Evolutionary conservation across 2,888 invertebrate genomes (phyloP).

Genomic region (Steinernema scapterisci): DNA sequence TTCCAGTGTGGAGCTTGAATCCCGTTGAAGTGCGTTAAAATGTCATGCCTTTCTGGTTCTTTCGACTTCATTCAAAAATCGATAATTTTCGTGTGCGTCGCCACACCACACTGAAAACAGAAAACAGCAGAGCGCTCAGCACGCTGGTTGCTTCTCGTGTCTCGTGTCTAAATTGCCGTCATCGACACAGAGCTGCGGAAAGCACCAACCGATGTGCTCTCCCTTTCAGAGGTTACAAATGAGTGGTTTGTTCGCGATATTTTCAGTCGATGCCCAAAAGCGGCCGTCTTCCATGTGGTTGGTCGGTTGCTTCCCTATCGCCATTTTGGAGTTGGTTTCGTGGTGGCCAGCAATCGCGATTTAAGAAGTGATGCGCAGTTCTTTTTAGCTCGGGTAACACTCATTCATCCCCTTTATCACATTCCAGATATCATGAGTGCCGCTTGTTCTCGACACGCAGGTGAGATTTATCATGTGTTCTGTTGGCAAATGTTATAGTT

Average conservation of each 20-base stretch:
- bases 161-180: conserved; percentile 19
- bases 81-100: conserved; percentile 21
- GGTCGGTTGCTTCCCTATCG: no score
- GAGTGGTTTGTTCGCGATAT: background rate
- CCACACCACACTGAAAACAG: conserved; percentile 25
- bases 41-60: background rate
- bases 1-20: no score
- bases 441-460: conserved; percentile 19
- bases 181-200: conserved; percentile 9
- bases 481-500: background rate
- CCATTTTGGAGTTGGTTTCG: no score
- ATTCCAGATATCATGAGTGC: background rate
- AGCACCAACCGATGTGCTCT: background rate
- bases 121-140: conserved; percentile 20
- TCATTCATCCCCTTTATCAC: no score
- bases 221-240: conserved; percentile 10
- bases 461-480: background rate
- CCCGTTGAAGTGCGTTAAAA: background rate
- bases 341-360: no score
- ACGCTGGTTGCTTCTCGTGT: conserved; percentile 15
- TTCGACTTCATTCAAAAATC: conserved; percentile 3
- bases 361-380: no score
- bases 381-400: no score
- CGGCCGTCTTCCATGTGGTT: no score
- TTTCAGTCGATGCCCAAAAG: background rate